Percentiles rank a stretch among this genome's conserved stretches.
phyloP scores from a whole-genome alignment of 37 sponge, comb jelly and placozoan genomes.

The Ianthella basta region DNA sequence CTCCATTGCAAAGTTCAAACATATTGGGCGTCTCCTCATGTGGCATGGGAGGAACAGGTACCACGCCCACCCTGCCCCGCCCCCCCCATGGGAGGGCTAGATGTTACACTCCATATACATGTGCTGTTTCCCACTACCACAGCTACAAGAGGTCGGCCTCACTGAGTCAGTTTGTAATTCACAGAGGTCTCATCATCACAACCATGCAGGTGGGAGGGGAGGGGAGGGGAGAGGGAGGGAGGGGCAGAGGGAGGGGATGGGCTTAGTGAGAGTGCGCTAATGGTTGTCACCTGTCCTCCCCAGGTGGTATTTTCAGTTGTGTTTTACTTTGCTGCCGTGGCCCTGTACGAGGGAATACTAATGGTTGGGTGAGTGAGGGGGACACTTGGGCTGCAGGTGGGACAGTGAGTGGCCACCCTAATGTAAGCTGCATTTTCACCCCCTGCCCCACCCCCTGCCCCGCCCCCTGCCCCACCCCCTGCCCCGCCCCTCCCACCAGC shows the following conservation, averaged over 20 bases:
- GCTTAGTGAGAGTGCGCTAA: no score
- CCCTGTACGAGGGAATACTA: conserved; percentile 92
- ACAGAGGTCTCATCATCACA: conserved; percentile 95
- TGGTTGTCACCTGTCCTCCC: no score
- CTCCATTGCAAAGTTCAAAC: conserved; percentile 89
- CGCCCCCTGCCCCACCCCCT: conserved; percentile 3
- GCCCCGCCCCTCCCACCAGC: conserved; percentile 18
- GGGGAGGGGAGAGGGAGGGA: no score
- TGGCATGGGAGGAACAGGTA: conserved; percentile 98
- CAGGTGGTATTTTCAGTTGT: conserved; percentile 90
- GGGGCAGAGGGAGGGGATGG: background rate
- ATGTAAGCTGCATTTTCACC: background rate
- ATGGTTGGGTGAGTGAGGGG: conserved; percentile 97
- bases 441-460: background rate
- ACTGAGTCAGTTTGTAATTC: conserved; percentile 95
- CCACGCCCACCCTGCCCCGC: conserved; percentile 6
- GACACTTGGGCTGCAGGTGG: no score
- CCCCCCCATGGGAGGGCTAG: background rate
- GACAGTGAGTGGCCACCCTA: background rate
- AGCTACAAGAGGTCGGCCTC: conserved; percentile 95
- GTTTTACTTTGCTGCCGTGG: conserved; percentile 91
- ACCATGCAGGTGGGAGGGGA: conserved; percentile 83
- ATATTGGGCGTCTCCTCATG: conserved; percentile 83
- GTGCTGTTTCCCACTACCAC: background rate
- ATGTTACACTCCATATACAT: background rate